phyloP scores from a whole-genome alignment of 2,888 invertebrate genomes.

The Cryptophagus acutangulus region DNA sequence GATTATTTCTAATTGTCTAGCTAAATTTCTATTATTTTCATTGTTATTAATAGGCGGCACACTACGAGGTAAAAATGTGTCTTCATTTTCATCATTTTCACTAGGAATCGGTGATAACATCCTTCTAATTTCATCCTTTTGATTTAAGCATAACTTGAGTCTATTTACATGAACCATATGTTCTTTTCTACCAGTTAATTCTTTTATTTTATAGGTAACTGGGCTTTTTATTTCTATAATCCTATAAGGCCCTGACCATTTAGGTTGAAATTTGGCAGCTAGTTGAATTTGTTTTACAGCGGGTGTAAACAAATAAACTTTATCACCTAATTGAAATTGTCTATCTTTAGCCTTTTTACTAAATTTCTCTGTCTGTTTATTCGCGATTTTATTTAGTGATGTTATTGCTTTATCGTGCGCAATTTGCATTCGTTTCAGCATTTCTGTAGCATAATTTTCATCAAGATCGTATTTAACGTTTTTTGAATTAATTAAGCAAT shows the following conservation, averaged over 20 bases:
- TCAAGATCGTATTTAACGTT: constrained; percentile 13
- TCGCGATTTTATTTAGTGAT: constrained; percentile 2
- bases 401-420: constrained; percentile 4
- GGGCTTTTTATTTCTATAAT: constrained; percentile 8
- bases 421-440: constrained; percentile 3
- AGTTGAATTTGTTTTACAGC: background rate
- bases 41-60: too few relatives aligned
- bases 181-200: too few relatives aligned
- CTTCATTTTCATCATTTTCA: too few relatives aligned
- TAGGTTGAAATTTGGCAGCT: constrained; percentile 4
- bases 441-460: constrained; percentile 16
- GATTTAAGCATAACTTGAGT: constrained; percentile 13
- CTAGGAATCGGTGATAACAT: too few relatives aligned
- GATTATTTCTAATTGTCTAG: too few relatives aligned
- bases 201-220: constrained; percentile 10
- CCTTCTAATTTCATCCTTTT: too few relatives aligned
- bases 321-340: constrained; percentile 14
- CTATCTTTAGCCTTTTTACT: constrained; percentile 11
- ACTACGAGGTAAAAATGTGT: too few relatives aligned
- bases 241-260: constrained; percentile 14
- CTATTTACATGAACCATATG: constrained; percentile 13
- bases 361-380: constrained; percentile 10
- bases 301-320: constrained; percentile 17
- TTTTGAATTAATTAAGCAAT: constrained; percentile 18
- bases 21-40: too few relatives aligned